Evolutionary conservation across 2,888 invertebrate species (phyloP).

Genomic region (Arctia plantaginis): DNA sequence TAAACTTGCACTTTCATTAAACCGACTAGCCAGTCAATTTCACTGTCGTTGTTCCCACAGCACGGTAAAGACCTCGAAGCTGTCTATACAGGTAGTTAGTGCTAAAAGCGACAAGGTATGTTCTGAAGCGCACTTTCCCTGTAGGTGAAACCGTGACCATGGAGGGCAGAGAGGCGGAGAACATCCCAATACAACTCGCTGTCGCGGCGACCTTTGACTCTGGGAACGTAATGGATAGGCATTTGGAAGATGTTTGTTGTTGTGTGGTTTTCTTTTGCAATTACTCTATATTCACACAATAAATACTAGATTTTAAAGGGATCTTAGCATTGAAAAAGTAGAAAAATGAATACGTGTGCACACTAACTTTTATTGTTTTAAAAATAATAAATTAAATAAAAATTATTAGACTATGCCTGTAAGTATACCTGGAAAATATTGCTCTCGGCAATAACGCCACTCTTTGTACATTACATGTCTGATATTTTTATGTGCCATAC

Average conservation of each 20-base stretch:
- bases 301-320: neutral
- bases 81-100: constrained; percentile 66
- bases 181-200: constrained; percentile 57
- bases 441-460: too few species aligned
- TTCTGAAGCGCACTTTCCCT: constrained; percentile 70
- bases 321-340: neutral
- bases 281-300: neutral
- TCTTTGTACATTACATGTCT: too few species aligned
- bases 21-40: constrained; percentile 48
- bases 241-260: constrained; percentile 22
- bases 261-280: neutral
- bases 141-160: constrained; percentile 64
- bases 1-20: constrained; percentile 41
- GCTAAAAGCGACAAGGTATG: constrained; percentile 56
- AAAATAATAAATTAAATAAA: too few species aligned
- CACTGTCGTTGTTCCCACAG: constrained; percentile 61
- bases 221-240: constrained; percentile 27
- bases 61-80: constrained; percentile 59
- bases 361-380: too few species aligned
- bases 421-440: too few species aligned
- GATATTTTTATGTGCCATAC: too few species aligned
- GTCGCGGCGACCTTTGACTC: constrained; percentile 70
- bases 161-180: constrained; percentile 75
- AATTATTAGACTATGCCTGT: too few species aligned
- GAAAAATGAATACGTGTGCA: neutral